Conservation (phyloP, 1,140 invertebrate genomes). For the Drosophila sechellia region DNA sequence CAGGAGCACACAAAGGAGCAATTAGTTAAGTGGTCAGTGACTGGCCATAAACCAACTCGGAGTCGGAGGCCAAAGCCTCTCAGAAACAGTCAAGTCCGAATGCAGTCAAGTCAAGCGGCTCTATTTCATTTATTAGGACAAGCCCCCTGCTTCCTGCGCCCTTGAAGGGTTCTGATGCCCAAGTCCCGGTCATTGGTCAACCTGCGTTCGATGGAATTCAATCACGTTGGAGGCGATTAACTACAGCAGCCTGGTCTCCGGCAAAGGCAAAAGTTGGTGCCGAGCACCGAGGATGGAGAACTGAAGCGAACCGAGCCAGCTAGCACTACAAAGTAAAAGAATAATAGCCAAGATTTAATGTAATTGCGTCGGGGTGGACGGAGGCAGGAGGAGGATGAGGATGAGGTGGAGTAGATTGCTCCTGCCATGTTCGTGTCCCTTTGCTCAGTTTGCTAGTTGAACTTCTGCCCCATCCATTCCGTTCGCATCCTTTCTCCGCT, state of each 20-base stretch:
- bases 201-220: constrained; percentile 81
- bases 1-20: constrained; percentile 74
- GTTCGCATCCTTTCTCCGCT: constrained; percentile 24
- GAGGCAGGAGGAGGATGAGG: neutral
- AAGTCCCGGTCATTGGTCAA: constrained; percentile 48
- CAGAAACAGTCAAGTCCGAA: constrained; percentile 54
- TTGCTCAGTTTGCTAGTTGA: constrained; percentile 69
- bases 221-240: constrained; percentile 80
- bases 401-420: constrained; percentile 6
- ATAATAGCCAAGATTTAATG: constrained; percentile 82
- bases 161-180: constrained; percentile 4
- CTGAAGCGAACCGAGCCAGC: constrained; percentile 24
- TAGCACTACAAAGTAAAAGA: constrained; percentile 75
- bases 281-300: constrained; percentile 34
- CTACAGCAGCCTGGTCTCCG: constrained; percentile 51
- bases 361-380: constrained; percentile 64
- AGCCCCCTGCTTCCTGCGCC: neutral
- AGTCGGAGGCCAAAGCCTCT: constrained; percentile 40
- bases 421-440: constrained; percentile 63
- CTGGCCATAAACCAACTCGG: constrained; percentile 67
- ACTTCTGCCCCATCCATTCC: constrained; percentile 27
- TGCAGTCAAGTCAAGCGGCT: constrained; percentile 61
- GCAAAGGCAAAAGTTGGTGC: constrained; percentile 37
- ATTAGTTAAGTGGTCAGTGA: constrained; percentile 79
- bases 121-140: constrained; percentile 77